Base-by-base conservation (phyloP, 2,113 vertebrate species). In the Numida meleagris region DNA sequence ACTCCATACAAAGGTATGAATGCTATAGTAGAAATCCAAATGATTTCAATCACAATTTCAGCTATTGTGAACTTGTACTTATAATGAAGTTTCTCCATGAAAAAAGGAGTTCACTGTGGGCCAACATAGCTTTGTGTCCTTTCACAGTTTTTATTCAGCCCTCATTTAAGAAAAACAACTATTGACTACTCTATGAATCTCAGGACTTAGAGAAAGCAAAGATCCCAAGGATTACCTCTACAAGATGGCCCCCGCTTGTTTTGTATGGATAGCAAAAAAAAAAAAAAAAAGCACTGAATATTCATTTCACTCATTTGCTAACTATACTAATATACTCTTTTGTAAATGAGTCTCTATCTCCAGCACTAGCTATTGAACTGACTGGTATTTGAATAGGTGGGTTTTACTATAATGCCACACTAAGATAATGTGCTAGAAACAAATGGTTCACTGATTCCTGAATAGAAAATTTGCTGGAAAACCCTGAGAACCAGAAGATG, bases 81-180 rank as follows among this genome's bases (percentile, higher is more conserved):
- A 42, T 25, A 94, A 95, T 93, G 94, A 94, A 94, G 82, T 92
- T 95, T 72, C 66, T 92, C 82, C 66, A 21, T 34, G 66, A 89
- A 91, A 82, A 94, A 90, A 62, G 21, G n/a, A 88, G 76, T 68
- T 83, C 73, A 53, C 80, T 84, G 94, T 96, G 94, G 95, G 70
- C 94, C 96, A 97, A 96, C 94, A 96, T 84, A 88, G 86, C 92
- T 94, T 93, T 91, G 80, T 81, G 72, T 81, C 58, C 80, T 91
- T 95, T 94, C 94, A 91, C 50, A 84, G 82, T 84, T 92, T 90
- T 92, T 77, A 93, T 82, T 95, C 86, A 94, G 90, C 36, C 36
- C 27, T 75, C 57, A 51, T 75, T 88, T 92, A 94, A 86, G 76
- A 88, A 92, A 92, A 95, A 91, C 89, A 93, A 80, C 89, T 95